Base-by-base conservation (phyloP, 53 echinoderm and acorn worm genomes). In the Hippasteria phrygiana region DNA sequence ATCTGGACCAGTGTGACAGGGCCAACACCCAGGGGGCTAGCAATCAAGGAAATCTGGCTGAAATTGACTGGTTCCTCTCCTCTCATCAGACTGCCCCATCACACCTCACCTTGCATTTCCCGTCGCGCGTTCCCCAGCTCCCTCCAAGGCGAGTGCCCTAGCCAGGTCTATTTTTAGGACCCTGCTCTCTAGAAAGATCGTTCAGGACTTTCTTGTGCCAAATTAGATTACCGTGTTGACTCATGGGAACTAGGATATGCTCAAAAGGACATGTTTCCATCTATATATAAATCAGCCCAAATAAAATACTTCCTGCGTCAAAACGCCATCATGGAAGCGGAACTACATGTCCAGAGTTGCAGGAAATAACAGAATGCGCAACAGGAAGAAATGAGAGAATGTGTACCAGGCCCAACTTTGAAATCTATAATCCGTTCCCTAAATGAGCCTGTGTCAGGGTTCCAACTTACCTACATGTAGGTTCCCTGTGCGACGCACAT, bases 161-260 rank as follows among this genome's bases (percentile, higher is more conserved):
- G 70, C 51, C 29, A 26, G 48, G 48, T 76, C 53, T 76, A 76
- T 76, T 76, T 76, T 53, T 16, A 76, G 76, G 50, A 18, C 29
- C n/a, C 34, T 27, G 50, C 76, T 31, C 14, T 41, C 28, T 28
- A 28, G 45, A 74, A 47, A 51, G 31, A 48, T 48, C 43, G 3
- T 13, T 18, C 20, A 27, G 74, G 59, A 59, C 26, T 59, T 59
- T 26, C 59, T 59, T 48, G 40, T 40, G 81, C 46, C 81, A 65
- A 81, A 81, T 81, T 27, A 64, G 81, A 81, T 81, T 64, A 81
- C 5, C 10, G 29, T 63, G 81, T 65, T 81, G 81, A 81, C 81
- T 81, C 81, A 81, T 65, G 81, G 81, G 81, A 64, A 81, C 81
- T 65, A 65, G 81, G 81, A 63, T 64, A 81, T 64, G 65, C 81